Evolutionary conservation across 2,113 vertebrate species (phyloP).

Genomic region (Formicarius rufipectus): DNA sequence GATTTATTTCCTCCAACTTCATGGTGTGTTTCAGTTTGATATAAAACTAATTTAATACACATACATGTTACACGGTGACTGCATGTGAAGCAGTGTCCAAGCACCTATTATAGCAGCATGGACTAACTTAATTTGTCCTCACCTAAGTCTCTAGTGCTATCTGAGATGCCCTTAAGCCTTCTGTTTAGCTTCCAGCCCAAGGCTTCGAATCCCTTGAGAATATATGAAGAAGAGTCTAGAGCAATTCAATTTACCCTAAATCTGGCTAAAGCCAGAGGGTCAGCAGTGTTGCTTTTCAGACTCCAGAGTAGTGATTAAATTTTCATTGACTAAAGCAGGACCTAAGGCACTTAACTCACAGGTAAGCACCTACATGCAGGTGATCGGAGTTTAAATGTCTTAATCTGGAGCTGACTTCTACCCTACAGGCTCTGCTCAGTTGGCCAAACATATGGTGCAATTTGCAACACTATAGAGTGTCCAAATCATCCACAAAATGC

Average conservation of each 20-base stretch:
- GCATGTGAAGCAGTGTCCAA: not conserved
- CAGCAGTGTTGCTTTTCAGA: not conserved
- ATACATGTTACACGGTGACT: not conserved
- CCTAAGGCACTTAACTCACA: not conserved
- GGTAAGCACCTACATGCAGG: not conserved
- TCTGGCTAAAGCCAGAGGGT: not conserved
- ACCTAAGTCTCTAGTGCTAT: not conserved
- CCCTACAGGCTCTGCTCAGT: not conserved
- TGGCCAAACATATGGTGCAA: slow-evolving; percentile 14
- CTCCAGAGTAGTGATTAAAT: slow-evolving; percentile 20
- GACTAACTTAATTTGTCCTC: not conserved
- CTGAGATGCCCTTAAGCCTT: not conserved
- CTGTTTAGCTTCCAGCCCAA: not conserved
- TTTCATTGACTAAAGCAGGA: slow-evolving; percentile 39
- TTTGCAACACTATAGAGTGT: not conserved
- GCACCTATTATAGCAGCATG: not conserved
- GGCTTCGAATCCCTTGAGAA: not conserved
- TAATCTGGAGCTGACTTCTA: slow-evolving; percentile 21
- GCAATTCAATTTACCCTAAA: slow-evolving; percentile 26
- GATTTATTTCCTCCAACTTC: not conserved
- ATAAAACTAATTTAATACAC: not conserved
- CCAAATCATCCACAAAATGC: slow-evolving; percentile 9
- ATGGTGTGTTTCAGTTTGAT: not conserved
- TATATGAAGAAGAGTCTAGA: not conserved
- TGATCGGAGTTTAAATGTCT: slow-evolving; percentile 26